These are phyloP conservation scores for Elgonia sp. DNA, from an alignment of 2,888 invertebrate species.

Conservation along the genomic window DNA sequence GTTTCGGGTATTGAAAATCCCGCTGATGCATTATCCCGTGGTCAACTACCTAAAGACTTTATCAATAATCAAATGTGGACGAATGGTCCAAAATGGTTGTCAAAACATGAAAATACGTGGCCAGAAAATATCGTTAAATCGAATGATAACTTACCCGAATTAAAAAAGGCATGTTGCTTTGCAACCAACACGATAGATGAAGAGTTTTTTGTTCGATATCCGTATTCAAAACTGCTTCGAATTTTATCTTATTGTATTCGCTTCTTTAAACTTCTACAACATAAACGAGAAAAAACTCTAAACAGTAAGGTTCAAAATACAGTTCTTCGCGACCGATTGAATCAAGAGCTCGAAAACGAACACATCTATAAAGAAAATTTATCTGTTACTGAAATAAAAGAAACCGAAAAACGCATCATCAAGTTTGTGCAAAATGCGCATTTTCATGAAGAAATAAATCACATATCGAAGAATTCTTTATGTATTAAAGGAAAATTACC, in stretches of 20 bases:
- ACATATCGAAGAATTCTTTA: not conserved
- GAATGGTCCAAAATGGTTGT: not conserved
- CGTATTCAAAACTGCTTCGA: not conserved
- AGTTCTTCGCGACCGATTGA: not conserved
- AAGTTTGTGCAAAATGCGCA: not conserved
- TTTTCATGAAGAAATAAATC: constrained; percentile 6
- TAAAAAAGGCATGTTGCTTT: not conserved
- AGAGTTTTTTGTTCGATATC: not conserved
- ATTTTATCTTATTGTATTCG: not conserved
- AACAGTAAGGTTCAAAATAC: not conserved
- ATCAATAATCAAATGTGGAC: no score
- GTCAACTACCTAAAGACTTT: no score
- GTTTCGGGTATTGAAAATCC: no score
- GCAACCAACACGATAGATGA: not conserved
- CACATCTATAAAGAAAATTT: not conserved
- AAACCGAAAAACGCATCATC: not conserved
- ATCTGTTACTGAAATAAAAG: not conserved
- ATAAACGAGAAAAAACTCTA: not conserved
- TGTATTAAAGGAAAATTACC: constrained; percentile 44
- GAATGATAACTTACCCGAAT: not conserved
- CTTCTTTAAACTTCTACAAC: not conserved
- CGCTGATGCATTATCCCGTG: no score
- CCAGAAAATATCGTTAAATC: not conserved
- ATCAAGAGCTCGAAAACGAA: not conserved
- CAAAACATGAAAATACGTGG: not conserved